Percentiles rank a stretch among this genome's conserved stretches.
Conservation (phyloP, 2,888 invertebrate species). For the Metallyticus violacea region DNA sequence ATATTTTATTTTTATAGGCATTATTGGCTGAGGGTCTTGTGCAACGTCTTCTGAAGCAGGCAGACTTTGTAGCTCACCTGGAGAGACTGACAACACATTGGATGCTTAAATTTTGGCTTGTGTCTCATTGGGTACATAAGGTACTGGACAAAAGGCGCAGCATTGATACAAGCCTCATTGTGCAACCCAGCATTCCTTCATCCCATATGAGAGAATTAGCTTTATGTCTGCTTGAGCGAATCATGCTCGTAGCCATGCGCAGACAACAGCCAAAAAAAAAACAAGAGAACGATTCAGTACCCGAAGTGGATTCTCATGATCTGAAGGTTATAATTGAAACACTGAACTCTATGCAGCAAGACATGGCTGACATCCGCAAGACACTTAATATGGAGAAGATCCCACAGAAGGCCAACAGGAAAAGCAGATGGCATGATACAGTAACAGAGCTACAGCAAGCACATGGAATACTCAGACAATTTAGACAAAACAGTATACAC, state of each 20-base stretch:
- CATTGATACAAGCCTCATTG: conserved; percentile 6
- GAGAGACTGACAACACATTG: conserved; percentile 36
- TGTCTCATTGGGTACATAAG: background rate
- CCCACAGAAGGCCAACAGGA: background rate
- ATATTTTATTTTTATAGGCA: conserved; percentile 24
- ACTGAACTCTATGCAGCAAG: background rate
- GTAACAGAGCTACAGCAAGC: background rate
- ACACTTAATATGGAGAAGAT: background rate
- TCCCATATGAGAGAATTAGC: background rate
- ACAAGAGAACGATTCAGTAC: background rate
- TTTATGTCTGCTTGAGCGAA: conserved; percentile 10
- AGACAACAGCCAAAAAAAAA: conserved; percentile 2
- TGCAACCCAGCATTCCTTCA: conserved; percentile 20
- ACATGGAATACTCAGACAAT: background rate
- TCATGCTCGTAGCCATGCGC: conserved; percentile 16
- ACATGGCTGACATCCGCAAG: background rate
- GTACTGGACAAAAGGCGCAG: conserved; percentile 19
- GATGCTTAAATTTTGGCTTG: background rate
- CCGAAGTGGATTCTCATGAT: background rate
- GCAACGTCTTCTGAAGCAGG: conserved; percentile 44
- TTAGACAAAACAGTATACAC: background rate
- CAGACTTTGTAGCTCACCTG: conserved; percentile 45
- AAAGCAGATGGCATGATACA: background rate
- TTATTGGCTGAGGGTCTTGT: conserved; percentile 42
- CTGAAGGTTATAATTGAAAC: background rate